Percentiles rank a stretch among this genome's conserved stretches.
Conservation (phyloP, 2,113 vertebrate species). For the Rousettus leschenaultii region DNA sequence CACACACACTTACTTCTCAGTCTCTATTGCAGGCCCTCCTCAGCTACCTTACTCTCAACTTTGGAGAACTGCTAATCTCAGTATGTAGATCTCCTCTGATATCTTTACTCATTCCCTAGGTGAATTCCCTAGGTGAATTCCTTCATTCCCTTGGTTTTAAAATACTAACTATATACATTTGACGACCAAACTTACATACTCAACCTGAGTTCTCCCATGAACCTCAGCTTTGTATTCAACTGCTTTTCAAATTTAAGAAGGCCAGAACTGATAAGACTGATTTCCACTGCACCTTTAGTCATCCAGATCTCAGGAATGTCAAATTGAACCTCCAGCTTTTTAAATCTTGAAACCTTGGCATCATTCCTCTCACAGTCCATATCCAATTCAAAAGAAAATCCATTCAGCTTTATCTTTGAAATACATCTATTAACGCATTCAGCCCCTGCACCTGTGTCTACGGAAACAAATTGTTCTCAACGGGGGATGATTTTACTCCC, state of each 20-base stretch:
- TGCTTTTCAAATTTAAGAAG: conserved; percentile 28
- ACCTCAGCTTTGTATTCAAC: not conserved
- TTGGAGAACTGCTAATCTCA: fast-evolving
- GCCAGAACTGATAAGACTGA: not conserved
- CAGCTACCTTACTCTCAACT: not conserved
- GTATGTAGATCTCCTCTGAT: not conserved
- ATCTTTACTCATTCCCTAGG: not conserved
- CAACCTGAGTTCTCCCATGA: not conserved
- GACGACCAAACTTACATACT: not conserved
- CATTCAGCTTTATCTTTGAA: not conserved
- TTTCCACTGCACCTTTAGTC: not conserved
- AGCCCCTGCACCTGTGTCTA: not conserved
- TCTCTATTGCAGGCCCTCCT: not conserved
- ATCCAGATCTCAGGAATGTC: not conserved
- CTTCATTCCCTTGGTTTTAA: not conserved
- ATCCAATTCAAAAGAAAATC: not conserved
- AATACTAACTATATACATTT: not conserved
- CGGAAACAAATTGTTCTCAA: not conserved
- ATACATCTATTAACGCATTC: not conserved
- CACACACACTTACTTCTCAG: not conserved
- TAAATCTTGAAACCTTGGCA: conserved; percentile 5
- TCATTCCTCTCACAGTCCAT: not conserved
- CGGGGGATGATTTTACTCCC: not conserved
- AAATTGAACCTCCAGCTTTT: conserved; percentile 18
- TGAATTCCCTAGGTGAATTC: not conserved